phyloP scores from a whole-genome alignment of 2,797 vertebrate species.

The Oreonectes daqikongensis region DNA sequence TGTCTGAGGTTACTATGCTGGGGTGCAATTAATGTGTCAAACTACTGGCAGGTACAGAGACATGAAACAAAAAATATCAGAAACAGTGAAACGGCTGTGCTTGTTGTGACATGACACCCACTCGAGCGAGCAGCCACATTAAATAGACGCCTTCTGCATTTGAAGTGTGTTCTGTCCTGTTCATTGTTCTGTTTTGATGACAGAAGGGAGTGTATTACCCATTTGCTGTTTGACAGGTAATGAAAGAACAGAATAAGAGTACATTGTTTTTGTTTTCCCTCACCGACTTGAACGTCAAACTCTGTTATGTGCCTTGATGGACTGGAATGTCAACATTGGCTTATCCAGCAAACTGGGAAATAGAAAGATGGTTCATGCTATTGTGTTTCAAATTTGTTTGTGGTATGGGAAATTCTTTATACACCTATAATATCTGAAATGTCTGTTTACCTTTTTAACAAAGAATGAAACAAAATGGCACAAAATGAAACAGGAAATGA shows the following conservation, averaged over 20 bases:
- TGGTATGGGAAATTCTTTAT: not conserved
- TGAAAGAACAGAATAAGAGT: conserved; percentile 30
- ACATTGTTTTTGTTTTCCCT: conserved; percentile 17
- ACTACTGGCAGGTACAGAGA: conserved; percentile 24
- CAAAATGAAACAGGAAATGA: not conserved
- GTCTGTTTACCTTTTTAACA: not conserved
- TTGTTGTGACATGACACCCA: conserved; percentile 55
- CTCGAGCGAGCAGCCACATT: conserved; percentile 37
- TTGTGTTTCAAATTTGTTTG: not conserved
- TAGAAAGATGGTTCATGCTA: not conserved
- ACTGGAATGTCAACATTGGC: not conserved
- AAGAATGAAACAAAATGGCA: not conserved
- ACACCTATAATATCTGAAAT: not conserved
- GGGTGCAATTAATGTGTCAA: conserved; percentile 30
- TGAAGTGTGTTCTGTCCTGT: conserved; percentile 60
- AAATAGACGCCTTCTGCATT: conserved; percentile 40
- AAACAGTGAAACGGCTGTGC: conserved; percentile 52
- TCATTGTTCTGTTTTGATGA: conserved; percentile 61
- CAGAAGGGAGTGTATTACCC: conserved; percentile 49
- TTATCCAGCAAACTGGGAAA: not conserved
- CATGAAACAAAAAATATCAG: conserved; percentile 42
- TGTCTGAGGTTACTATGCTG: conserved; percentile 1
- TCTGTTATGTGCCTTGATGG: conserved; percentile 5
- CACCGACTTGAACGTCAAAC: conserved; percentile 32
- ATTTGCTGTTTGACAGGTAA: conserved; percentile 49